A percentile compares a stretch with the other conserved stretches of the same genome.
Conservation (phyloP, 2,888 invertebrate species). For the Meganola albula region DNA sequence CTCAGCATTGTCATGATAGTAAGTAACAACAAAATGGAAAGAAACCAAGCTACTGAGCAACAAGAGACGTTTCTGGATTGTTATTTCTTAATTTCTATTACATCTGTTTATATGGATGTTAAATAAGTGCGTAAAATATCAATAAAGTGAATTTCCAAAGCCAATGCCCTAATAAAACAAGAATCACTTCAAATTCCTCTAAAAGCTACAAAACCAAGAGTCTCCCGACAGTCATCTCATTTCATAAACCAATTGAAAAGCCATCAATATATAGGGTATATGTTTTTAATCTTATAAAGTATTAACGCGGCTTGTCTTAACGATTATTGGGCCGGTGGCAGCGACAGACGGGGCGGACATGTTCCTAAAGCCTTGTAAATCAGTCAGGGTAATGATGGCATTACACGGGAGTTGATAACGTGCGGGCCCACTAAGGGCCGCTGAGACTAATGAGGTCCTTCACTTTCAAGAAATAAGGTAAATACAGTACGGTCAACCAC, state of each 20-base stretch:
- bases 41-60: too few relatives aligned
- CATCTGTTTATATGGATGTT: too few relatives aligned
- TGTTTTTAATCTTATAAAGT: conserved; percentile 43
- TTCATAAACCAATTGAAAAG: conserved; percentile 44
- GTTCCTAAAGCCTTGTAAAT: conserved; percentile 58
- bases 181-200: conserved; percentile 7
- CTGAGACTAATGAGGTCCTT: too few relatives aligned
- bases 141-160: too few relatives aligned
- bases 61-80: too few relatives aligned
- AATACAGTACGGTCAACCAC: too few relatives aligned
- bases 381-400: conserved; percentile 46
- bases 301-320: conserved; percentile 64
- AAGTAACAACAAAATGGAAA: too few relatives aligned
- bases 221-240: conserved; percentile 15
- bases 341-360: conserved; percentile 40
- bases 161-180: background rate
- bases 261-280: conserved; percentile 41
- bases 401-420: conserved; percentile 35
- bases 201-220: conserved; percentile 6
- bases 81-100: too few relatives aligned
- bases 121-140: too few relatives aligned
- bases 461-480: too few relatives aligned
- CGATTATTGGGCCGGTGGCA: conserved; percentile 62
- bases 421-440: conserved; percentile 9
- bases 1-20: too few relatives aligned